Evolutionary conservation across 2,113 vertebrate species (phyloP).

Genomic region (Alethe castanea): DNA sequence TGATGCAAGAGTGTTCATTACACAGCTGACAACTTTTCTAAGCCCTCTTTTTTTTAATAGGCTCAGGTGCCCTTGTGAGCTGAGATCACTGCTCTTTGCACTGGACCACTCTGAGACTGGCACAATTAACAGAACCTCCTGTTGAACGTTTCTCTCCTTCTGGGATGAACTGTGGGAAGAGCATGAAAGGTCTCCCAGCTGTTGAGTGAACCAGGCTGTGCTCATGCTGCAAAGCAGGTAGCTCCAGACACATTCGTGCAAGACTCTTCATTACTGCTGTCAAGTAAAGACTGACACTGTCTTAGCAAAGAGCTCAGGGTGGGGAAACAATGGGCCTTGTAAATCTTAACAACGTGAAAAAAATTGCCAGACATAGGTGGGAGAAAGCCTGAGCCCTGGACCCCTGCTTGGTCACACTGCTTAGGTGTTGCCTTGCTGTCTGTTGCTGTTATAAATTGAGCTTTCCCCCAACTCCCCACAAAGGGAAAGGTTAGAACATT

Average conservation of each 20-base stretch:
- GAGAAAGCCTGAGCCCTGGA: not conserved
- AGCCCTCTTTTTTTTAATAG: not conserved
- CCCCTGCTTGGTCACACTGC: not conserved
- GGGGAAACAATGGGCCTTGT: fast-evolving
- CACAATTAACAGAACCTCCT: not conserved
- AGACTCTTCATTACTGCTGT: not conserved
- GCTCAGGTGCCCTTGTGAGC: fast-evolving
- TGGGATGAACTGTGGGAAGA: not conserved
- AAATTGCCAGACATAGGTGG: not conserved
- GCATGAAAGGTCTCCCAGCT: not conserved
- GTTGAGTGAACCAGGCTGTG: not conserved
- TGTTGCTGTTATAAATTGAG: not conserved
- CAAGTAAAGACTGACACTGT: not conserved
- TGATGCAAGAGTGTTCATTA: not conserved
- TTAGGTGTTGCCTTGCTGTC: not conserved
- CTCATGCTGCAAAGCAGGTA: not conserved
- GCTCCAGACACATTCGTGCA: not conserved
- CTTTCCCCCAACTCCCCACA: not conserved
- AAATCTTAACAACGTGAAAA: not conserved
- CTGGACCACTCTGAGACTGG: not conserved
- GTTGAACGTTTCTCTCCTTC: not conserved
- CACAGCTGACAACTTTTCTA: not conserved
- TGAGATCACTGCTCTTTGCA: not conserved
- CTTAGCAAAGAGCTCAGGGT: not conserved
- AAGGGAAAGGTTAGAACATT: not conserved